Percentiles rank a stretch among this genome's conserved stretches.
Conservation (phyloP, 2,888 invertebrate species). For the Nemotelus pantherinus region DNA sequence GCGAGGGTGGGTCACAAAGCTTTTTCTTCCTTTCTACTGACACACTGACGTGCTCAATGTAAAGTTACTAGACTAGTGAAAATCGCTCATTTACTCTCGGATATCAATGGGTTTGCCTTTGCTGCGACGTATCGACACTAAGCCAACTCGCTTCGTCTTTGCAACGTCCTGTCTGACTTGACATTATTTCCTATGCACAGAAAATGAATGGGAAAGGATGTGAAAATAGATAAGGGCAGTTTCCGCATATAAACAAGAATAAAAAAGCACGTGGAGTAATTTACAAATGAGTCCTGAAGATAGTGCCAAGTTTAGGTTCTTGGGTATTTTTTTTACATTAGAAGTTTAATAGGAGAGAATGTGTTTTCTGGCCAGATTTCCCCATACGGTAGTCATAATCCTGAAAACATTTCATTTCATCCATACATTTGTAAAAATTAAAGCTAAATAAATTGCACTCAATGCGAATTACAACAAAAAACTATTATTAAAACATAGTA, state of each 20-base stretch:
- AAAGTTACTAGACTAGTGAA: constrained; percentile 8
- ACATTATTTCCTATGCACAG: background rate
- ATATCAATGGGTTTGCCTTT: background rate
- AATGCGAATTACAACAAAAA: no score
- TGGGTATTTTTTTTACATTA: background rate
- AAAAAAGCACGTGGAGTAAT: constrained; percentile 23
- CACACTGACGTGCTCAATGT: constrained; percentile 14
- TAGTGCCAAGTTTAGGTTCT: constrained; percentile 8
- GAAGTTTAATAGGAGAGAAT: background rate
- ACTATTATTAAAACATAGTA: no score
- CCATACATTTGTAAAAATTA: no score
- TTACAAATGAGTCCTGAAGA: constrained; percentile 13
- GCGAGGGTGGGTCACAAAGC: constrained; percentile 23
- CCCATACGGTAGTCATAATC: no score
- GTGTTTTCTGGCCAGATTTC: background rate
- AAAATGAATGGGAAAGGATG: background rate
- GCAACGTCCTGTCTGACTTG: background rate
- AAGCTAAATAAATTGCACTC: no score
- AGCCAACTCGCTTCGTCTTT: background rate
- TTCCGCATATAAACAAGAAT: background rate
- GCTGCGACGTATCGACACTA: background rate
- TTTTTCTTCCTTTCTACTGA: constrained; percentile 30
- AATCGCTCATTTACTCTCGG: constrained; percentile 14
- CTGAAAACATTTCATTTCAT: no score
- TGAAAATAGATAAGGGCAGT: background rate